These are phyloP conservation scores for Cercopithecus hamlyni DNA, from an alignment of 2,797 vertebrate genomes.

Conservation along the genomic window DNA sequence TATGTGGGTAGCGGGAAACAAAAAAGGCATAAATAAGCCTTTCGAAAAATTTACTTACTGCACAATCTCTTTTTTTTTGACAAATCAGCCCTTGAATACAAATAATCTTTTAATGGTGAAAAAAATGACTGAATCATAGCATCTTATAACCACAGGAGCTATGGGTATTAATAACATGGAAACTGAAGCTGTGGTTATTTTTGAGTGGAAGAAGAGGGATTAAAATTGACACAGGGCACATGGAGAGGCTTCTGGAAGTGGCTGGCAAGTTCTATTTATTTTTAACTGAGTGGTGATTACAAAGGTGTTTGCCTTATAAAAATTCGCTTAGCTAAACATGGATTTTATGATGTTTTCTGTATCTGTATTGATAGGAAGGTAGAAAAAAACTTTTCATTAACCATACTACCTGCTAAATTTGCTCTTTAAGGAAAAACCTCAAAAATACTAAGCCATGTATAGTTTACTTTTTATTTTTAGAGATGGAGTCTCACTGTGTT, in stretches of 20 bases:
- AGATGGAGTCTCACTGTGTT: neutral
- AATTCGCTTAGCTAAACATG: neutral
- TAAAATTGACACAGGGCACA: neutral
- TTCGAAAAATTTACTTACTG: neutral
- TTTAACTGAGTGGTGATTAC: neutral
- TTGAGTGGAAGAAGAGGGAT: neutral
- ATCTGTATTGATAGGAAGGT: neutral
- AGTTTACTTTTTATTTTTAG: neutral
- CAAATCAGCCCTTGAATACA: neutral
- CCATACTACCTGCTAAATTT: neutral
- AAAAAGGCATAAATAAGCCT: neutral
- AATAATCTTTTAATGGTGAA: slow-evolving; percentile 11
- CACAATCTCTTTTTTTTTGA: neutral
- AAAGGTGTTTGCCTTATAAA: neutral
- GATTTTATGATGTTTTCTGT: slow-evolving; percentile 15
- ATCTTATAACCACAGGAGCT: neutral
- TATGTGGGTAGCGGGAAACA: neutral
- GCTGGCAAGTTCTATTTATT: neutral
- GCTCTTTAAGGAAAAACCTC: neutral
- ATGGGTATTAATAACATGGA: neutral
- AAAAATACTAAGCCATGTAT: neutral
- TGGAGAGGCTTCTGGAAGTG: neutral
- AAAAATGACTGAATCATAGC: neutral
- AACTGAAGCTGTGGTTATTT: neutral
- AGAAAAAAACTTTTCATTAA: neutral